phyloP scores from a whole-genome alignment of 2,888 invertebrate species.

The Ennomos quercinarius region DNA sequence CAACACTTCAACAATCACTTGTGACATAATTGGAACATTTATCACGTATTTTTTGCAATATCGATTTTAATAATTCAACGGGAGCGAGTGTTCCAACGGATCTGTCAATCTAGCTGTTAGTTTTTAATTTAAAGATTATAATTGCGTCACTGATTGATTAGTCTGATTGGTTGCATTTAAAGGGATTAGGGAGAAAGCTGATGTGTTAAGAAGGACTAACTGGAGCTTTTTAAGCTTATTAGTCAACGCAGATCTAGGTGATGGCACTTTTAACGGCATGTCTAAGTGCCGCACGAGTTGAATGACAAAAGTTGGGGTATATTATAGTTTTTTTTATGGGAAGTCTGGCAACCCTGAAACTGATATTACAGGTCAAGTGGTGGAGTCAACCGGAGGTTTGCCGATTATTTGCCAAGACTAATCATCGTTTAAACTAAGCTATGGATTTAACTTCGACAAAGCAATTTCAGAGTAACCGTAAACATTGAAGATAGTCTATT shows the following conservation, averaged over 20 bases:
- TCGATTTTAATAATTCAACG: conserved; percentile 43
- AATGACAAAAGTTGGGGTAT: too few relatives aligned
- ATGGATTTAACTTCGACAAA: conserved; percentile 57
- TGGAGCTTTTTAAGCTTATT: not conserved
- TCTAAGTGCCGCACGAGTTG: not conserved
- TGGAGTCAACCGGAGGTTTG: conserved; percentile 62
- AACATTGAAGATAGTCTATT: conserved; percentile 34
- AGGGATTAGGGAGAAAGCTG: conserved; percentile 62
- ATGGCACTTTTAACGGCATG: conserved; percentile 7
- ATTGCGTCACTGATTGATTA: conserved; percentile 42
- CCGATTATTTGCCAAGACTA: conserved; percentile 61
- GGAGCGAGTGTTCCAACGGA: conserved; percentile 42
- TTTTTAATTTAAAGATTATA: conserved; percentile 55
- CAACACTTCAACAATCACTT: conserved; percentile 62
- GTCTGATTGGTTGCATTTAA: conserved; percentile 40
- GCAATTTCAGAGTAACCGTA: conserved; percentile 60
- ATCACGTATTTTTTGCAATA: conserved; percentile 55
- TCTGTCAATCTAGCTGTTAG: conserved; percentile 60
- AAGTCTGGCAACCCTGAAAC: conserved; percentile 50
- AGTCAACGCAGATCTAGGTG: conserved; percentile 4
- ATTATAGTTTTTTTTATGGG: not conserved
- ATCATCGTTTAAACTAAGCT: conserved; percentile 63
- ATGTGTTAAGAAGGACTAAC: conserved; percentile 20
- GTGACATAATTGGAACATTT: conserved; percentile 66
- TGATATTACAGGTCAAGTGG: conserved; percentile 46